Percentiles rank a stretch among this genome's conserved stretches.
These are phyloP conservation scores for Carettochelys insculpta DNA, from an alignment of 2,113 vertebrate species.

Conservation along the genomic window DNA sequence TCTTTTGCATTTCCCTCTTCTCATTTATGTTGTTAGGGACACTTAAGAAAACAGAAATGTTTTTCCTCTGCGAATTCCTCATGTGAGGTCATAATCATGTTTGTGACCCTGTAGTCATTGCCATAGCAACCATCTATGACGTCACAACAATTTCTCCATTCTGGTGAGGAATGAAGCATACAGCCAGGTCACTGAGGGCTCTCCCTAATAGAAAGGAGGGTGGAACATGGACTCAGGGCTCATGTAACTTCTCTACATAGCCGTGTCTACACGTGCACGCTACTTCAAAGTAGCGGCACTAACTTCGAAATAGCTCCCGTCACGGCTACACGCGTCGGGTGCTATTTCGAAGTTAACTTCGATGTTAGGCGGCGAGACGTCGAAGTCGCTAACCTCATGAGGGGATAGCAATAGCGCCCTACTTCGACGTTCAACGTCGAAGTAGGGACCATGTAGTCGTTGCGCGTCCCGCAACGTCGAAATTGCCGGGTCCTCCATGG, in stretches of 20 bases:
- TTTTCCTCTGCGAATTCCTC: conserved; percentile 16
- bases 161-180: not conserved
- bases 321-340: too few relatives aligned
- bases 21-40: not conserved
- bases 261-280: too few relatives aligned
- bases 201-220: not conserved
- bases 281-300: too few relatives aligned
- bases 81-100: conserved; percentile 22
- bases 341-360: too few relatives aligned
- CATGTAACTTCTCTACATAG: not conserved
- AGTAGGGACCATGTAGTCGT: too few relatives aligned
- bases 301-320: too few relatives aligned
- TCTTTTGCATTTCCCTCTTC: not conserved
- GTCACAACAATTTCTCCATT: conserved; percentile 30
- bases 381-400: too few relatives aligned
- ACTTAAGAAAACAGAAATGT: conserved; percentile 53
- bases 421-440: too few relatives aligned
- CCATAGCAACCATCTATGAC: conserved; percentile 33
- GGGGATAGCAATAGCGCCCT: too few relatives aligned
- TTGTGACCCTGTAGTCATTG: conserved; percentile 22
- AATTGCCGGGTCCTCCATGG: too few relatives aligned
- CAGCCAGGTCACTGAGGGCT: not conserved
- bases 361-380: too few relatives aligned
- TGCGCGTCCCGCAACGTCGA: too few relatives aligned
- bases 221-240: not conserved